A percentile compares a stretch with the other conserved stretches of the same genome.
Conservation (phyloP, 2,113 vertebrate species). For the Uria aalge region DNA sequence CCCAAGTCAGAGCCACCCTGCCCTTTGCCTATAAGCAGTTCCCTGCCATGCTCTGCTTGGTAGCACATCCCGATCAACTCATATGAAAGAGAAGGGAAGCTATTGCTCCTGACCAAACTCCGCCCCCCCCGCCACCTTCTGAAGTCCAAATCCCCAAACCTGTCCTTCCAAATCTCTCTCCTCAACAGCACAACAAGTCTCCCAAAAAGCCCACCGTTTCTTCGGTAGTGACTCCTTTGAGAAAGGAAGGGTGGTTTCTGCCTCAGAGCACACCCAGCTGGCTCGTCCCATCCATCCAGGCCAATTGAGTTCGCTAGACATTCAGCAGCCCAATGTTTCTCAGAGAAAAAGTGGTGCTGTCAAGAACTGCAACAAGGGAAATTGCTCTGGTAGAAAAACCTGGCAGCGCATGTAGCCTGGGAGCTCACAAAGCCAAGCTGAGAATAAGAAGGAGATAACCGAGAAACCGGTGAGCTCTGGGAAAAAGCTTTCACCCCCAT, state of each 20-base stretch:
- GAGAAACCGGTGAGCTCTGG: neutral
- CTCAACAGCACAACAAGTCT: neutral
- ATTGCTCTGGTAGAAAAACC: slow-evolving; percentile 40
- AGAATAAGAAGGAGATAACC: neutral
- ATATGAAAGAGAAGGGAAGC: neutral
- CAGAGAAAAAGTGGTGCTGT: slow-evolving; percentile 39
- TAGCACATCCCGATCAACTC: neutral
- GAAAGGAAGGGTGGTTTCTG: neutral
- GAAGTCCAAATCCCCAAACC: neutral
- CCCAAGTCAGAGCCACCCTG: fast-evolving
- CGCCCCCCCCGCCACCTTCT: neutral
- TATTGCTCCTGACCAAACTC: neutral
- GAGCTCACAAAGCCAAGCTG: neutral
- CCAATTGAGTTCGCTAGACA: slow-evolving; percentile 1
- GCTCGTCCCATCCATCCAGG: slow-evolving; percentile 33
- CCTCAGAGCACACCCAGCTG: neutral
- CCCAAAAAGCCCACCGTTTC: neutral
- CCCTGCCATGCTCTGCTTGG: neutral
- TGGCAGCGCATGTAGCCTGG: neutral
- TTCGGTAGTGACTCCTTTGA: neutral
- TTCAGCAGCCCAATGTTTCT: slow-evolving; percentile 38
- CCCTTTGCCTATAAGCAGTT: neutral
- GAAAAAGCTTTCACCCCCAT: neutral
- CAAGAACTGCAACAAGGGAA: slow-evolving; percentile 44
- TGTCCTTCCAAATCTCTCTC: neutral